These are phyloP conservation scores for Cyclargus thomasi DNA, from an alignment of 1,140 invertebrate genomes.

Conservation along the genomic window DNA sequence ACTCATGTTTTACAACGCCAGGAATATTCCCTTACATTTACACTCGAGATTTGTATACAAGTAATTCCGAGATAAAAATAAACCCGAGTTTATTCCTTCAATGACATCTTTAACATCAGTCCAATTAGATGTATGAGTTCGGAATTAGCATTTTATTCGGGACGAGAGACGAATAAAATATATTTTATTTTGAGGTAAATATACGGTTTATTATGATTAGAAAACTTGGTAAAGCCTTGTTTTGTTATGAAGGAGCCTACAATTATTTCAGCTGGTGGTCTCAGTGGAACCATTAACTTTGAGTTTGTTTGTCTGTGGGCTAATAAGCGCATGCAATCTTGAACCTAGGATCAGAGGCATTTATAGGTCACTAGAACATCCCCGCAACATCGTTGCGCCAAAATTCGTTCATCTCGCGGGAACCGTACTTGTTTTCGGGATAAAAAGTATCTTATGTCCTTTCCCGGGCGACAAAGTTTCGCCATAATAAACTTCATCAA, in stretches of 20 bases:
- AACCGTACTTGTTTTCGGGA: too few relatives aligned
- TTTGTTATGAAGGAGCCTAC: neutral
- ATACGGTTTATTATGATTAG: neutral
- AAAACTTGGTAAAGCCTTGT: neutral
- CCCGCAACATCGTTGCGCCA: too few relatives aligned
- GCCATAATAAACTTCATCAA: too few relatives aligned
- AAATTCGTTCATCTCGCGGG: too few relatives aligned
- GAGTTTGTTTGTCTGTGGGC: too few relatives aligned
- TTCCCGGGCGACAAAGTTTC: too few relatives aligned
- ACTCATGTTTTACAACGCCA: constrained; percentile 16
- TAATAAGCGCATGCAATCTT: too few relatives aligned
- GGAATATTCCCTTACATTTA: constrained; percentile 7
- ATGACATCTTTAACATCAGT: neutral
- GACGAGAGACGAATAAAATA: neutral
- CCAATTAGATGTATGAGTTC: constrained; percentile 6
- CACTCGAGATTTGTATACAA: neutral
- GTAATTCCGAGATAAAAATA: constrained; percentile 1
- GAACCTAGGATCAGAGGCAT: too few relatives aligned
- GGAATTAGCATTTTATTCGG: neutral
- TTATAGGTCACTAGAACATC: too few relatives aligned
- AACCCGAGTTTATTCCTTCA: neutral
- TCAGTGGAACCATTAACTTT: neutral
- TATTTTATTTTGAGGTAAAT: neutral
- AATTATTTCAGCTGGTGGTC: neutral
- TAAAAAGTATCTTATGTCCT: too few relatives aligned